These are phyloP conservation scores for Adoxophyes honmai DNA, from an alignment of 1,140 invertebrate species.

Conservation along the genomic window DNA sequence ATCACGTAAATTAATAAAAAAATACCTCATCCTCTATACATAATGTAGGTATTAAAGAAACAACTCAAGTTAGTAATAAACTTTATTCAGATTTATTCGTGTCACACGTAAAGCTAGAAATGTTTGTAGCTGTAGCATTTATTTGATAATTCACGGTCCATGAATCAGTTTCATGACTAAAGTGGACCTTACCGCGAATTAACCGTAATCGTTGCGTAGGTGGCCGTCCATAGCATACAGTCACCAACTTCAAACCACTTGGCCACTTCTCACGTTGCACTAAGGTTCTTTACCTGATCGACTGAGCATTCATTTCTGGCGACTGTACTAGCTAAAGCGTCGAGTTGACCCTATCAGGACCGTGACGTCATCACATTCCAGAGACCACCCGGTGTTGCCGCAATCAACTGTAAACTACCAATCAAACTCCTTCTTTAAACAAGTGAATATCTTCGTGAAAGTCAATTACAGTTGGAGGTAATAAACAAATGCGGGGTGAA, in stretches of 20 bases:
- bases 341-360: not conserved
- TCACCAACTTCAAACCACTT: too few relatives aligned
- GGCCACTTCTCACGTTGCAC: not conserved
- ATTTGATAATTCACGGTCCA: not conserved
- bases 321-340: too few relatives aligned
- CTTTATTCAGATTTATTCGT: too few relatives aligned
- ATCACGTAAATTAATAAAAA: too few relatives aligned
- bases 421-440: not conserved
- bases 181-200: not conserved
- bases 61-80: too few relatives aligned
- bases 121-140: too few relatives aligned
- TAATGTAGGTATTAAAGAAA: too few relatives aligned
- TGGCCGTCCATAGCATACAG: not conserved
- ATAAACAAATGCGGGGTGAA: constrained; percentile 58
- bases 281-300: not conserved
- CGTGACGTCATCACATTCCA: constrained; percentile 12
- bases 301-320: not conserved
- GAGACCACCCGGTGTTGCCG: not conserved
- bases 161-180: not conserved
- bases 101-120: too few relatives aligned
- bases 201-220: constrained; percentile 1
- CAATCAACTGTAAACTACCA: not conserved
- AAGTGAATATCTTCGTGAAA: constrained; percentile 26
- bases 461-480: constrained; percentile 40
- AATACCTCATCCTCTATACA: too few relatives aligned